Conservation (phyloP, 2,797 vertebrate species). For the Craterocephalus amniculus region DNA sequence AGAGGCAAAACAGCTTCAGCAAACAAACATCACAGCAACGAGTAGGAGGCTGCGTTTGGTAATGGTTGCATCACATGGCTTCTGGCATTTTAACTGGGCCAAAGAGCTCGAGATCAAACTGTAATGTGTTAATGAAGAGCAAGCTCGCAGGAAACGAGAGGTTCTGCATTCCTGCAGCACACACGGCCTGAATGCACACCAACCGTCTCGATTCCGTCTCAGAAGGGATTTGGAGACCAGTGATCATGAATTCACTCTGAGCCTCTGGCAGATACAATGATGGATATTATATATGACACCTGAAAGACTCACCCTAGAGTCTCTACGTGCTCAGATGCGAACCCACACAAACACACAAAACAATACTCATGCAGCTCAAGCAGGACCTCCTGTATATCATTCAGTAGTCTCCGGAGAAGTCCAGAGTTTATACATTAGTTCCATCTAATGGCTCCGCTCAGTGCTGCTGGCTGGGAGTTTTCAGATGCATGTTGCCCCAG, state of each 20-base stretch:
- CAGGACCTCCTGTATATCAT: slow-evolving; percentile 45
- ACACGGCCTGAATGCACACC: slow-evolving; percentile 45
- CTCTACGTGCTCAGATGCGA: slow-evolving; percentile 7
- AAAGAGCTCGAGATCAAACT: slow-evolving; percentile 68
- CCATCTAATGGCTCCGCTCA: slow-evolving; percentile 60
- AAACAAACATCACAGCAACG: slow-evolving; percentile 50
- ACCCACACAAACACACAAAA: slow-evolving; percentile 22
- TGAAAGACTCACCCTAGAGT: slow-evolving; percentile 57
- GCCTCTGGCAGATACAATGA: slow-evolving; percentile 52
- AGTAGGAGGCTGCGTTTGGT: slow-evolving; percentile 56
- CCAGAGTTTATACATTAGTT: slow-evolving; percentile 58
- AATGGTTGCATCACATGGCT: slow-evolving; percentile 69
- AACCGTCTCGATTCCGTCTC: slow-evolving; percentile 49
- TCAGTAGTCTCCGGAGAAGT: slow-evolving; percentile 51
- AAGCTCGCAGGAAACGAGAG: slow-evolving; percentile 41
- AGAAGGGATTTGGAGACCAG: slow-evolving; percentile 55
- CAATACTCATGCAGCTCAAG: slow-evolving; percentile 31
- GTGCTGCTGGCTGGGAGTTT: slow-evolving; percentile 51
- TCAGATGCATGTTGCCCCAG: slow-evolving; percentile 39
- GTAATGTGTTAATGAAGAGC: slow-evolving; percentile 47
- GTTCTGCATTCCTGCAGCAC: slow-evolving; percentile 45
- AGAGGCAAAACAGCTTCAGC: slow-evolving; percentile 44
- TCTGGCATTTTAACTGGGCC: slow-evolving; percentile 50
- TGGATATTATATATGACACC: slow-evolving; percentile 62
- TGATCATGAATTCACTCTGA: slow-evolving; percentile 66